Evolutionary conservation across 2,113 vertebrate species (phyloP).

Genomic region (Gobiocypris rarus): DNA sequence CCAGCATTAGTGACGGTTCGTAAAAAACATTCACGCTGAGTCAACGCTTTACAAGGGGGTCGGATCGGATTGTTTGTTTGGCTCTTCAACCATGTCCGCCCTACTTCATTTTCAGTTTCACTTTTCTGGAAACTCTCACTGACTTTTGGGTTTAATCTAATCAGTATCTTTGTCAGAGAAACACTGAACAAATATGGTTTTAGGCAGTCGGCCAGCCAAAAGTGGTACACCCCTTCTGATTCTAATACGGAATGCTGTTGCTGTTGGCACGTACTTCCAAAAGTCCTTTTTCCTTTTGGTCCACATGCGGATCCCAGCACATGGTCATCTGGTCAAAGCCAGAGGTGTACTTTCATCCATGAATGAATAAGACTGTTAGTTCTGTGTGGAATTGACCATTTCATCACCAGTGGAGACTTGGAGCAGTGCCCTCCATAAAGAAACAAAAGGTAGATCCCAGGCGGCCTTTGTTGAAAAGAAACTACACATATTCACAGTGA

Average conservation of each 20-base stretch:
- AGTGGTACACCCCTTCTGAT: conserved; percentile 44
- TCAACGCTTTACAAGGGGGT: background rate
- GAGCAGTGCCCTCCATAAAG: conserved; percentile 65
- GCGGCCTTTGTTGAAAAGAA: conserved; percentile 19
- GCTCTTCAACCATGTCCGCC: conserved; percentile 24
- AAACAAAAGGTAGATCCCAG: conserved; percentile 27
- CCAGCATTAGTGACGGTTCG: conserved; percentile 25
- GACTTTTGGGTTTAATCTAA: conserved; percentile 46
- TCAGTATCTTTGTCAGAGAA: conserved; percentile 39
- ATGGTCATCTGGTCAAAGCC: conserved; percentile 61
- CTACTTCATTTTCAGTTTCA: conserved; percentile 35
- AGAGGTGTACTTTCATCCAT: conserved; percentile 63
- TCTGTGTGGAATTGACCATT: conserved; percentile 57
- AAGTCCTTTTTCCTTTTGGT: conserved; percentile 58
- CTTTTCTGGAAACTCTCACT: conserved; percentile 38
- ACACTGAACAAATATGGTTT: conserved; percentile 32
- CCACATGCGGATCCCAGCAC: conserved; percentile 57
- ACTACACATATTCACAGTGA: conserved; percentile 5
- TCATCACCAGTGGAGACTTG: conserved; percentile 64
- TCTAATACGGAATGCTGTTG: conserved; percentile 66
- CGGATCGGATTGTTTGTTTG: conserved; percentile 22
- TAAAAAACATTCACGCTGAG: background rate
- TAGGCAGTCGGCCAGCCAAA: conserved; percentile 12
- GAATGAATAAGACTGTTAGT: conserved; percentile 72
- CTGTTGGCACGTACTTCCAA: conserved; percentile 65